Evolutionary conservation across 1,140 invertebrate genomes (phyloP), one percentile per base, ranked within the genome.

Genomic region (Microplitis demolitor): DNA sequence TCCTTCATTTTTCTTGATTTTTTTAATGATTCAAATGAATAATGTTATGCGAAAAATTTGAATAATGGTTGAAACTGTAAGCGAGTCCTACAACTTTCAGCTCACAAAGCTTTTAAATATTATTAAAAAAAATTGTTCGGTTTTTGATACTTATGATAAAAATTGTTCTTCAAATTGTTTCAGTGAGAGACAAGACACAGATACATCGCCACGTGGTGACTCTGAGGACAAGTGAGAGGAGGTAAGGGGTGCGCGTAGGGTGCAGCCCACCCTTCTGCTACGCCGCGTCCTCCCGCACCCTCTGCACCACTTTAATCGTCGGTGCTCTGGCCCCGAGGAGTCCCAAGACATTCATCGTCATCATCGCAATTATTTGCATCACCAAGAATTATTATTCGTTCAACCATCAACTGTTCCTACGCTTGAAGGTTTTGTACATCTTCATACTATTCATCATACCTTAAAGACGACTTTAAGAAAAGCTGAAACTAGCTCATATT

Each of bases 201-300:
- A 87, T 71, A 82, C 75, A 54, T 84, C 82, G 74, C 83, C 84
- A 64, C 81, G 77, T 68, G 81, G 74, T n/a, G 82, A 87, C 72
- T 74, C 80, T 45, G 85, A 87, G 79, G 85, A 86, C 69, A 86
- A 87, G 84, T 87, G 86, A 87, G 82, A 79, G 82, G 82, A 78
- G 81, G 79, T 78, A 82, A 76, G 77, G 82, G 81, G 82, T 84
- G 84, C 80, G 80, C 79, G 82, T 77, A 82, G 80, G 80, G 81
- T 81, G 81, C 82, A 80, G 78, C 70, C 72, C 63, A 79, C 75
- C 77, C 76, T 83, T 66, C 73, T 78, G 81, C 73, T 83, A 74
- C 79, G 81, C 74, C 82, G 78, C 78, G 77, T 83, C 78, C 75
- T 79, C 79, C 78, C 79, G 78, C 80, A 82, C 79, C 78, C 79